phyloP scores from a whole-genome alignment of 1,140 invertebrate species.

The Galleria mellonella region DNA sequence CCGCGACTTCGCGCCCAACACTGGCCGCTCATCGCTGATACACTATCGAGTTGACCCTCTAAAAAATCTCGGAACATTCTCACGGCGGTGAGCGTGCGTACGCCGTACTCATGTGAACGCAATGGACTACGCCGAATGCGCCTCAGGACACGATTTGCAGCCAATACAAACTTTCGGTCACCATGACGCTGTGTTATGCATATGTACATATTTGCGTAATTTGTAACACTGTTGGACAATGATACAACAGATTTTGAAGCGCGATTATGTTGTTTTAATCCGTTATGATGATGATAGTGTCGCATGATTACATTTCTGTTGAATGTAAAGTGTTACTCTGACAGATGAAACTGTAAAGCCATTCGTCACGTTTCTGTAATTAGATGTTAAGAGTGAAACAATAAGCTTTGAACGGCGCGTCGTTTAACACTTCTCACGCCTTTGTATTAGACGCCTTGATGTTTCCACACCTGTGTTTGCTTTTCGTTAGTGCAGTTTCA shows the following conservation, averaged over 20 bases:
- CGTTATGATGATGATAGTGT: too few species aligned
- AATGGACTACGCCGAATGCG: slow-evolving; percentile 17
- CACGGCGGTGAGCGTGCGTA: slow-evolving; percentile 13
- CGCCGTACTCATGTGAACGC: slow-evolving; percentile 12
- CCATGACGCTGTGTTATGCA: slow-evolving; percentile 12
- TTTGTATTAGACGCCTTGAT: slow-evolving; percentile 18
- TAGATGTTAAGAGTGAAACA: slow-evolving; percentile 22
- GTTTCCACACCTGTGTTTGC: slow-evolving; percentile 37
- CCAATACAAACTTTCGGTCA: slow-evolving; percentile 11
- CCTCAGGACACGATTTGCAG: slow-evolving; percentile 28
- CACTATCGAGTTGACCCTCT: slow-evolving; percentile 24
- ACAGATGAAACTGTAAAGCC: slow-evolving; percentile 1
- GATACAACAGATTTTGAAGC: too few species aligned
- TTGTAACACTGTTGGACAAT: background rate
- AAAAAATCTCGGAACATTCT: slow-evolving; percentile 26
- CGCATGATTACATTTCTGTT: too few species aligned
- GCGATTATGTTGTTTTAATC: too few species aligned
- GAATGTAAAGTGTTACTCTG: background rate
- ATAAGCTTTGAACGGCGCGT: slow-evolving; percentile 6
- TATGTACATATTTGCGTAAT: background rate
- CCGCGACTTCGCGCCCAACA: slow-evolving; percentile 27
- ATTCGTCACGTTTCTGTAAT: slow-evolving; percentile 12
- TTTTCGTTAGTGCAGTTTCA: slow-evolving; percentile 20
- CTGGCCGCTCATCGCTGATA: slow-evolving; percentile 20
- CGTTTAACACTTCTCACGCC: slow-evolving; percentile 38